A percentile compares a stretch with the other conserved stretches of the same genome.
Conservation (phyloP, 2,113 vertebrate genomes). For the Martes martes region DNA sequence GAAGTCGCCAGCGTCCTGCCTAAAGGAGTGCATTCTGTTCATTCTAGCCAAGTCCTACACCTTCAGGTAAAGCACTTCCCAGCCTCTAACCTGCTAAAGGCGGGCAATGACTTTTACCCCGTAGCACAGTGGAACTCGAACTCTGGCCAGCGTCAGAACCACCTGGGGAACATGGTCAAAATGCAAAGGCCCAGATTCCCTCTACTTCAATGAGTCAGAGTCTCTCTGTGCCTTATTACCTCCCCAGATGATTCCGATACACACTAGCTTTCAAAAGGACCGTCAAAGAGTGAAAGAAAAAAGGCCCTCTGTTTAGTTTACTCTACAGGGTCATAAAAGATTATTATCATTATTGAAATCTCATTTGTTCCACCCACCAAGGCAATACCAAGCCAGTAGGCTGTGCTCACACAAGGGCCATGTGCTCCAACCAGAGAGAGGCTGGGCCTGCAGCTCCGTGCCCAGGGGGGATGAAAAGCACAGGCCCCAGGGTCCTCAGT, state of each 20-base stretch:
- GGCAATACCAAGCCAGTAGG: neutral
- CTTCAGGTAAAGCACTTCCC: neutral
- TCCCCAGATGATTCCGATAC: neutral
- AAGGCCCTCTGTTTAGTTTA: neutral
- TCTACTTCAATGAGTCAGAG: neutral
- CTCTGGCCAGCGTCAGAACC: neutral
- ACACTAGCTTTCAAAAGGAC: neutral
- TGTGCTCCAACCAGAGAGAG: no score
- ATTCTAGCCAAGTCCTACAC: neutral
- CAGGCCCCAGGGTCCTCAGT: neutral
- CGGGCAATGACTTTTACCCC: neutral
- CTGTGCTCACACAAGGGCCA: neutral
- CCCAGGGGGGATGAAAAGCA: neutral
- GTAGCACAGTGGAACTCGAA: neutral
- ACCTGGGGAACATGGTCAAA: neutral
- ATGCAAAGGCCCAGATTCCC: neutral
- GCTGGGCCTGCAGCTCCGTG: neutral
- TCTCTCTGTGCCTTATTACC: neutral
- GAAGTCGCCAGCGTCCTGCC: neutral
- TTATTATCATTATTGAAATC: neutral
- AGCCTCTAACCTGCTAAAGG: neutral
- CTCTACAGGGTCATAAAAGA: neutral
- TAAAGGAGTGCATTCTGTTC: neutral
- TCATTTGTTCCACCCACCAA: neutral
- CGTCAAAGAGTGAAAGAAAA: neutral